Percentiles rank a stretch among this genome's conserved stretches.
phyloP scores from a whole-genome alignment of 2,113 vertebrate species.

The Lophura nycthemera region DNA sequence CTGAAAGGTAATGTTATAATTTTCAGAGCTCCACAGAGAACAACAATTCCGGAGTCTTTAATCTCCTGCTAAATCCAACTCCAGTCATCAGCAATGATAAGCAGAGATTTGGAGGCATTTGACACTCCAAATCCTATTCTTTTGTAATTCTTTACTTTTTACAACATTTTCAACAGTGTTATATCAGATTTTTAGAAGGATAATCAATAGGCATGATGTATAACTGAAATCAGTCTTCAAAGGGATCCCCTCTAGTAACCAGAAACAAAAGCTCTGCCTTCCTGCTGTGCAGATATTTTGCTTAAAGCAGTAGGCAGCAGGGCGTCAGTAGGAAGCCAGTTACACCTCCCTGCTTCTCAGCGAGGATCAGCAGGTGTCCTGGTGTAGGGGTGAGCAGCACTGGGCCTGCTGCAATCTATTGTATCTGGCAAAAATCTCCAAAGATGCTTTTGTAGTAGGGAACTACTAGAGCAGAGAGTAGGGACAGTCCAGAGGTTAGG shows the following conservation, averaged over 20 bases:
- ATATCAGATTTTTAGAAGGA: constrained; percentile 73
- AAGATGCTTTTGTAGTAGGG: background rate
- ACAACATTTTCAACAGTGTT: constrained; percentile 65
- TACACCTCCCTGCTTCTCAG: constrained; percentile 48
- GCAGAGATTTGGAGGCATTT: constrained; percentile 68
- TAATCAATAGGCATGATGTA: constrained; percentile 69
- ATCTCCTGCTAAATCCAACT: constrained; percentile 72
- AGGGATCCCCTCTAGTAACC: constrained; percentile 64
- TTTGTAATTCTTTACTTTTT: constrained; percentile 71
- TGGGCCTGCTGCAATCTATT: background rate
- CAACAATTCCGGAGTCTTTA: constrained; percentile 70
- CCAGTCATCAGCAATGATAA: constrained; percentile 68
- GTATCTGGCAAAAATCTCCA: constrained; percentile 29
- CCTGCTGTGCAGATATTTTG: constrained; percentile 61
- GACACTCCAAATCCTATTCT: constrained; percentile 66
- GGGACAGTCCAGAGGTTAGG: background rate
- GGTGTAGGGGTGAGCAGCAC: background rate
- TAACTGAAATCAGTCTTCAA: constrained; percentile 72
- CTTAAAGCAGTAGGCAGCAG: constrained; percentile 38
- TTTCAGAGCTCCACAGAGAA: constrained; percentile 76
- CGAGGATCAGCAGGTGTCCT: background rate
- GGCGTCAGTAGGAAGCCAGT: constrained; percentile 47
- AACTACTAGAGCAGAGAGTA: constrained; percentile 9
- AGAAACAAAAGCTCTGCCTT: constrained; percentile 69
- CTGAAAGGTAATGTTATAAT: constrained; percentile 76